Conservation (phyloP, 2,113 vertebrate genomes). For the Ivindomyrus marchei region DNA sequence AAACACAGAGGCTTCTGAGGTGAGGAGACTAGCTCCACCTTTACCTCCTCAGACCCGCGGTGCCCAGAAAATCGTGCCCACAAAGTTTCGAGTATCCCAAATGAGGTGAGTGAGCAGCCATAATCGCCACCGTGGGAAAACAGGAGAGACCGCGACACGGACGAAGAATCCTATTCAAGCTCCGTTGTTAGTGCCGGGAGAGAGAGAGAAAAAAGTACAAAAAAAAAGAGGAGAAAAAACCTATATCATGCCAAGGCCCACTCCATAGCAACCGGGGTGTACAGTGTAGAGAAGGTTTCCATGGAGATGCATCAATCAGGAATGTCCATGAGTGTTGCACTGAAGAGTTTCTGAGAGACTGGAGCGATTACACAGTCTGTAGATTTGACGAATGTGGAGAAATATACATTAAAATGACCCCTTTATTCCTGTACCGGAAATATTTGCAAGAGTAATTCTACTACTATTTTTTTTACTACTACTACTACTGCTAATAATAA, state of each 20-base stretch:
- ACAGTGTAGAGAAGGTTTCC: constrained; percentile 72
- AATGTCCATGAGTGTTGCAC: constrained; percentile 72
- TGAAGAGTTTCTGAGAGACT: constrained; percentile 73
- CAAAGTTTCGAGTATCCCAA: constrained; percentile 36
- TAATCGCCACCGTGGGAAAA: constrained; percentile 18
- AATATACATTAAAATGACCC: neutral
- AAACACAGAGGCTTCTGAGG: neutral
- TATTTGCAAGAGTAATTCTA: neutral
- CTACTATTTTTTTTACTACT: neutral
- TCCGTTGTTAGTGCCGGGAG: constrained; percentile 35
- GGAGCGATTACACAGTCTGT: constrained; percentile 63
- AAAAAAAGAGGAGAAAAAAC: constrained; percentile 52
- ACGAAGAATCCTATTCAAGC: constrained; percentile 32
- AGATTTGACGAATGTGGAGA: constrained; percentile 51
- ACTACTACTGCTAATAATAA: neutral
- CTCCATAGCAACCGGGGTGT: constrained; percentile 59
- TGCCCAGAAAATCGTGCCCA: constrained; percentile 22
- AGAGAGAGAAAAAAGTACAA: constrained; percentile 18
- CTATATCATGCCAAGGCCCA: constrained; percentile 59
- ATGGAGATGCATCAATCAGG: constrained; percentile 89
- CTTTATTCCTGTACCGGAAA: neutral
- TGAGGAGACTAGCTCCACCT: constrained; percentile 7
- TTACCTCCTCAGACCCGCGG: constrained; percentile 24
- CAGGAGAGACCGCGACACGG: constrained; percentile 14
- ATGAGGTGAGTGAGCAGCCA: constrained; percentile 25